phyloP scores from a whole-genome alignment of 2,797 vertebrate species.

The Eulemur rubriventer region DNA sequence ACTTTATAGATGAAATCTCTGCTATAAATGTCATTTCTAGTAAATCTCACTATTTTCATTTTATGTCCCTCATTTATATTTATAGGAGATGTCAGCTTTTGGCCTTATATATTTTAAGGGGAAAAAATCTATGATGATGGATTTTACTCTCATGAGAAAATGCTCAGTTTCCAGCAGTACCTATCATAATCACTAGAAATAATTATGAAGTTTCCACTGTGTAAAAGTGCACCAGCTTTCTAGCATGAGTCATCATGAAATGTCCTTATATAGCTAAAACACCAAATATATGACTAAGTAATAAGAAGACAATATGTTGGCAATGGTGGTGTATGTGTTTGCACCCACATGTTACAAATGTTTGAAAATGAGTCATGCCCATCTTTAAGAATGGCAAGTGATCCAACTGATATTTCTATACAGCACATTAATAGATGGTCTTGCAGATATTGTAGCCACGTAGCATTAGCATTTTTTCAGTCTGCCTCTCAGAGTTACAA shows the following conservation, averaged over 20 bases:
- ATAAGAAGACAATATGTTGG: not conserved
- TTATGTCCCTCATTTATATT: not conserved
- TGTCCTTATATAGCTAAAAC: not conserved
- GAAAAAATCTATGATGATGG: not conserved
- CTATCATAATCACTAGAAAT: not conserved
- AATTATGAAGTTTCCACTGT: not conserved
- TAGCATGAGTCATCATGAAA: not conserved
- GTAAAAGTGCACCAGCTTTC: not conserved
- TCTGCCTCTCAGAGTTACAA: not conserved
- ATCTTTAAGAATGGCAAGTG: not conserved
- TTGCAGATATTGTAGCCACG: not conserved
- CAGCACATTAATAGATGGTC: not conserved
- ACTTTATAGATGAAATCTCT: not conserved
- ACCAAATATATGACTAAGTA: not conserved
- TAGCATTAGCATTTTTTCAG: not conserved
- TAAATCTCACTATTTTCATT: not conserved
- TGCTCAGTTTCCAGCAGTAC: not conserved
- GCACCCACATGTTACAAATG: not conserved
- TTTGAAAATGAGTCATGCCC: not conserved
- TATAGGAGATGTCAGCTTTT: not conserved
- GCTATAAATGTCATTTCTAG: not conserved
- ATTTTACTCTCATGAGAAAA: not conserved
- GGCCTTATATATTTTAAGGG: not conserved
- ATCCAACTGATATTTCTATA: not conserved
- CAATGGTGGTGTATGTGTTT: not conserved